phyloP scores from a whole-genome alignment of 2,797 vertebrate genomes.

The Gephyroberyx darwinii region DNA sequence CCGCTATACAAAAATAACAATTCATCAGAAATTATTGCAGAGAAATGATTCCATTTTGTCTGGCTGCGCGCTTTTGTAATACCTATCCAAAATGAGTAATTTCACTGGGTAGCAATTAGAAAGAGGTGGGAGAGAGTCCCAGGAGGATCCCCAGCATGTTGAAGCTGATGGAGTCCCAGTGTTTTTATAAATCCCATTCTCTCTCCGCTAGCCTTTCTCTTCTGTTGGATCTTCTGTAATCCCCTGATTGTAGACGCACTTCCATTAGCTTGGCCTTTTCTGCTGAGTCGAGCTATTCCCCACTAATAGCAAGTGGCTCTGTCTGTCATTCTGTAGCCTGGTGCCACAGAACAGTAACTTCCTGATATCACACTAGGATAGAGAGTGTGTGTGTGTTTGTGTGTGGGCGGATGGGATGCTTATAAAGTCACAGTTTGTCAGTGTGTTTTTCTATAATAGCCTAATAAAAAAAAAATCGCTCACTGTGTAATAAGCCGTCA shows the following conservation, averaged over 20 bases:
- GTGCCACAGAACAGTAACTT: slow-evolving; percentile 44
- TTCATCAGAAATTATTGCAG: slow-evolving; percentile 13
- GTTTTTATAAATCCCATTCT: slow-evolving; percentile 39
- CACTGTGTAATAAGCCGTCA: not conserved
- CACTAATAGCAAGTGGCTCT: slow-evolving; percentile 53
- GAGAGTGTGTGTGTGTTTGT: not conserved
- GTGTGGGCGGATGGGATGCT: not conserved
- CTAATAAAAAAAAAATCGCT: too few relatives aligned
- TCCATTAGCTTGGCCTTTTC: slow-evolving; percentile 70
- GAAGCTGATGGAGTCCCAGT: slow-evolving; percentile 32
- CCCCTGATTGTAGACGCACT: slow-evolving; percentile 71
- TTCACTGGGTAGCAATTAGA: slow-evolving; percentile 17
- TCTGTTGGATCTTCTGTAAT: slow-evolving; percentile 46
- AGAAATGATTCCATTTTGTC: slow-evolving; percentile 23
- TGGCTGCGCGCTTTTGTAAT: slow-evolving; percentile 4
- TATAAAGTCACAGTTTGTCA: not conserved
- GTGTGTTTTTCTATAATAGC: not conserved
- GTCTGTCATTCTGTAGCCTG: slow-evolving; percentile 30
- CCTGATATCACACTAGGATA: slow-evolving; percentile 1
- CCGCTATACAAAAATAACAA: slow-evolving; percentile 25
- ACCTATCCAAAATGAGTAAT: slow-evolving; percentile 40
- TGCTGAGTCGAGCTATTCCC: slow-evolving; percentile 69
- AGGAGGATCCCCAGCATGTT: not conserved
- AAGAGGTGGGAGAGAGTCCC: not conserved
- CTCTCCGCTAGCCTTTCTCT: not conserved